A percentile compares a stretch with the other conserved stretches of the same genome.
phyloP scores from a whole-genome alignment of 2,797 vertebrate species.

The Acropternis orthonyx region DNA sequence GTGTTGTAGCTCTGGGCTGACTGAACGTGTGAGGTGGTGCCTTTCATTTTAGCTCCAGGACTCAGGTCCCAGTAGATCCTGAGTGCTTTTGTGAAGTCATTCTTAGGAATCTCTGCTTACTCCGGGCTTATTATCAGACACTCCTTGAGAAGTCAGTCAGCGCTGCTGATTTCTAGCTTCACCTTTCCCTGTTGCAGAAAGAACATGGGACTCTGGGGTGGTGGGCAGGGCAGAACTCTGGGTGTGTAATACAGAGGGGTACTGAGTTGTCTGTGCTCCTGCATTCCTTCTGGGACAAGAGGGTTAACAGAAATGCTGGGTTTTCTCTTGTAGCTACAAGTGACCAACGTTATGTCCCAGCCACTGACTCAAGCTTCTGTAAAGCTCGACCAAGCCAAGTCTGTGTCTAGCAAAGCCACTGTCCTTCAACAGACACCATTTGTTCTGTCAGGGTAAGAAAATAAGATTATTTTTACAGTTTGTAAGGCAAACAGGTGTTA shows the following conservation, averaged over 20 bases:
- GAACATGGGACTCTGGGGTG: not conserved
- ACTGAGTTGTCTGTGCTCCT: not conserved
- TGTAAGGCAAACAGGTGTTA: not conserved
- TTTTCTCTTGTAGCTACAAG: conserved; percentile 83
- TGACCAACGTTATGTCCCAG: conserved; percentile 91
- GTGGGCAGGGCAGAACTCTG: not conserved
- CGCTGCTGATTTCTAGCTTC: not conserved
- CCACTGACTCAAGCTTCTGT: conserved; percentile 87
- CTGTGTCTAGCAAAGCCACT: conserved; percentile 83
- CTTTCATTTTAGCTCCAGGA: not conserved
- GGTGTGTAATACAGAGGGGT: not conserved
- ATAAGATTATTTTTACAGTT: not conserved
- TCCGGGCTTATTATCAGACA: not conserved
- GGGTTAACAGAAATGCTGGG: not conserved
- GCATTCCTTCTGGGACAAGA: not conserved
- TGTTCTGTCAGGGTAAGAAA: conserved; percentile 82
- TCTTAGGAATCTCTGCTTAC: not conserved
- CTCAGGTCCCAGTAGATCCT: not conserved
- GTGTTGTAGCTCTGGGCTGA: not conserved
- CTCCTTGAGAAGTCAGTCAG: not conserved
- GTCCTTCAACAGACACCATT: conserved; percentile 88
- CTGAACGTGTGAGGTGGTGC: not conserved
- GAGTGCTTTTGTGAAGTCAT: not conserved
- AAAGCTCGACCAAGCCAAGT: conserved; percentile 85
- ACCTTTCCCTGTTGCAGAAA: not conserved